Base-by-base conservation (phyloP, 2,888 invertebrate genomes). In the Ectropis crepuscularia region DNA sequence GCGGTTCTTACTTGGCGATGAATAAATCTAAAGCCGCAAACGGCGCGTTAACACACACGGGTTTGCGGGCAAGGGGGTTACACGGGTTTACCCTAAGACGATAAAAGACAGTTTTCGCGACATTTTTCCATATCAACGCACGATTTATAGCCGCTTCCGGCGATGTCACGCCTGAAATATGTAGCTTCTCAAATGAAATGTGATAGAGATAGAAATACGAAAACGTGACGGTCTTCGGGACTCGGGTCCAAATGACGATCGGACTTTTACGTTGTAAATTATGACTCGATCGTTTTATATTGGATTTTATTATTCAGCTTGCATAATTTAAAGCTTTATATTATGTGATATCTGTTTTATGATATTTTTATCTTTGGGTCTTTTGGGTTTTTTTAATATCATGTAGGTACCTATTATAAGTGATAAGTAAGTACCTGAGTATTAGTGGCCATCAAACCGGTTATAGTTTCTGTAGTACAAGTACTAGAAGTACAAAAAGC, bases 91-190 rank as follows among this genome's bases (percentile, higher is more conserved):
- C 74, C 70, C 70, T 76, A 74, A 80, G 78, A 78, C 78, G 83
- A 81, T 83, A 85, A 84, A 83, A 80, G 79, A 80, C 79, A 82
- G 79, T 83, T 86, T 84, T 70, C 74, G 73, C 79, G 80, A 80
- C 76, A 82, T 85, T 84, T 85, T 85, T 84, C 79, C 82, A 80
- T 87, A 86, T 83, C 82, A 83, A 79, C 77, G 74, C 79, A 82
- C 78, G 86, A 87, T 87, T 86, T 87, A 88, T 87, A 75, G 81
- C 74, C 75, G 76, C 80, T 80, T 76, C 76, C 78, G 78, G 85
- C 84, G 73, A 71, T 81, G 84, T 86, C 85, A 83, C 80, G 82
- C 74, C 77, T 84, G 80, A 86, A 83, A 83, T 83, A 81, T 86
- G 80, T 78, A 81, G 76, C 74, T 79, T 80, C 82, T 61, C 60